Conservation (phyloP, 2,888 invertebrate species). For the Drosophila putrida region DNA sequence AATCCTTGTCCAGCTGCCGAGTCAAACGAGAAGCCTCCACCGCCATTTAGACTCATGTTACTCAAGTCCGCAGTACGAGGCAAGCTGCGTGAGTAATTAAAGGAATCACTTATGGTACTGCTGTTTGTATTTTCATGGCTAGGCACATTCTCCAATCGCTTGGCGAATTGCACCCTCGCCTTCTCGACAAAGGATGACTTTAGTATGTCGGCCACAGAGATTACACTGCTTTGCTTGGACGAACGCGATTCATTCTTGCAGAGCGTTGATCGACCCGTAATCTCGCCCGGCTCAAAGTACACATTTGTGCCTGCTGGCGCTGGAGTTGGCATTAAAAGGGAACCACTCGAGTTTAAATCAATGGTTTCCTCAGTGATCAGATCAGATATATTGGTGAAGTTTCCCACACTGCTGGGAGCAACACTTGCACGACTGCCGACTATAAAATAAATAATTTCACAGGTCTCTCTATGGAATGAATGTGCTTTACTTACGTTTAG, state of each 20-base stretch:
- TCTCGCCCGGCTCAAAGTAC: constrained; percentile 84
- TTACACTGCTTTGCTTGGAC: constrained; percentile 33
- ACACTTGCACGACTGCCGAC: constrained; percentile 49
- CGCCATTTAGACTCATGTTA: constrained; percentile 67
- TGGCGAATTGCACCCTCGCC: constrained; percentile 69
- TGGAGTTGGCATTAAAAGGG: constrained; percentile 45
- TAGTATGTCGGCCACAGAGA: constrained; percentile 84
- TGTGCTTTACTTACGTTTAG: constrained; percentile 24
- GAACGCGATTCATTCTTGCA: constrained; percentile 41
- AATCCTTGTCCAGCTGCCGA: constrained; percentile 38
- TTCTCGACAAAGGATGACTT: constrained; percentile 82
- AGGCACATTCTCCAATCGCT: constrained; percentile 59
- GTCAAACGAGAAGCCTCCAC: constrained; percentile 65
- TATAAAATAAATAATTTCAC: constrained; percentile 2
- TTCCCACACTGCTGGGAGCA: constrained; percentile 46
- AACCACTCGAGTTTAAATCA: constrained; percentile 75
- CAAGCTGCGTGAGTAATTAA: constrained; percentile 72
- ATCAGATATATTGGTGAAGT: constrained; percentile 82
- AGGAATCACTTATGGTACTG: constrained; percentile 57
- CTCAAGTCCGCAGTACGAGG: constrained; percentile 84
- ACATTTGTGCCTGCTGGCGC: constrained; percentile 65
- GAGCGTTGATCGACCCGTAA: constrained; percentile 84
- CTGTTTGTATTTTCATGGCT: constrained; percentile 24
- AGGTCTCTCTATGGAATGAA: neutral
- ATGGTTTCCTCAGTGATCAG: constrained; percentile 83